Conservation (phyloP, 2,888 invertebrate species). For the Hetaerina titia region DNA sequence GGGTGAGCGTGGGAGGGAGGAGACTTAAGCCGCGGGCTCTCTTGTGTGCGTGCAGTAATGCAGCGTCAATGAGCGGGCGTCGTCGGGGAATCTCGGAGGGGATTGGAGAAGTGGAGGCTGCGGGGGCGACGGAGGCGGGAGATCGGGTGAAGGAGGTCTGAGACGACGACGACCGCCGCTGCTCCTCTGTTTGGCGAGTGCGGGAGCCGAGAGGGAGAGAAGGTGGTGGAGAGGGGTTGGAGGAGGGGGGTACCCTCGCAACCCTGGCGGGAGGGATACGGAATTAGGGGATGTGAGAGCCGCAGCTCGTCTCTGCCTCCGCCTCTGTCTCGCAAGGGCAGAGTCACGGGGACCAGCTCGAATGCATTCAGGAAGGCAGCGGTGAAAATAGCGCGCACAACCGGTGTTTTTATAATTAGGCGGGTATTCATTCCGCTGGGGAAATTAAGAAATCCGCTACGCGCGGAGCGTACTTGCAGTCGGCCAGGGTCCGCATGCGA, state of each 20-base stretch:
- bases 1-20: neutral
- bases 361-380: too few species aligned
- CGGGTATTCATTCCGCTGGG: too few species aligned
- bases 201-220: too few species aligned
- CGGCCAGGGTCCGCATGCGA: too few species aligned
- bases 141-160: neutral
- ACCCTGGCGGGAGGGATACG: neutral
- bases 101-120: neutral
- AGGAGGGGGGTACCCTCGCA: neutral
- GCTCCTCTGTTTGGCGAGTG: neutral
- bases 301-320: neutral
- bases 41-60: neutral
- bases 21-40: neutral
- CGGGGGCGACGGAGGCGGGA: neutral
- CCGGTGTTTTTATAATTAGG: too few species aligned
- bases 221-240: too few species aligned
- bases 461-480: too few species aligned
- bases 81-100: neutral
- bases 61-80: neutral
- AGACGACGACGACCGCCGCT: neutral
- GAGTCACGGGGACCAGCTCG: too few species aligned
- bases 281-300: neutral
- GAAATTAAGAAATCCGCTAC: too few species aligned
- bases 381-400: too few species aligned
- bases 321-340: too few species aligned